These are phyloP conservation scores for Porites lutea DNA, from an alignment of 64 coral and sea anemone genomes.

Conservation along the genomic window DNA sequence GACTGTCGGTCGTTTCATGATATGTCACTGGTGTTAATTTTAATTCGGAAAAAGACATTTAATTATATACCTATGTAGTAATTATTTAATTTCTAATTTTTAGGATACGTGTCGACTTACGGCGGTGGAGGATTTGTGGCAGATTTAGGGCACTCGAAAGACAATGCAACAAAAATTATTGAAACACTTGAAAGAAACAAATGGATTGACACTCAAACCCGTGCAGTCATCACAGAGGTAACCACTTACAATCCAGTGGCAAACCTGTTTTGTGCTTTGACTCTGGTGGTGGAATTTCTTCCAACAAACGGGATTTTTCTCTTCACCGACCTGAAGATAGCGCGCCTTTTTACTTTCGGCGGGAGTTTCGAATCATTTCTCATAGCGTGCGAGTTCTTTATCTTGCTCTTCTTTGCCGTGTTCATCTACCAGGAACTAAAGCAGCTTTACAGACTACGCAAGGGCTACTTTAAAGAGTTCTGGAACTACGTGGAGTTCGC, in stretches of 20 bases:
- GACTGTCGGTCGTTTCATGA: too few species aligned
- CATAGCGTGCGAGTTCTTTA: conserved; percentile 80
- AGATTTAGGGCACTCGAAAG: conserved; percentile 80
- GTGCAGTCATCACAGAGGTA: conserved; percentile 72
- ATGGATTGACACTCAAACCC: conserved; percentile 86
- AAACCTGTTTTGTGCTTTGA: conserved; percentile 91
- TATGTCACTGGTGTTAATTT: too few species aligned
- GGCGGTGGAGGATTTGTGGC: conserved; percentile 86
- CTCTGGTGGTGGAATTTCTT: conserved; percentile 80
- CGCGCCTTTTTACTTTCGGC: conserved; percentile 83
- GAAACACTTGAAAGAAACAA: conserved; percentile 69
- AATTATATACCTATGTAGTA: too few species aligned
- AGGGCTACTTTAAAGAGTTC: conserved; percentile 86
- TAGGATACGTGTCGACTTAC: conserved; percentile 76
- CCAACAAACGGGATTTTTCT: conserved; percentile 87
- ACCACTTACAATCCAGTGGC: conserved; percentile 79
- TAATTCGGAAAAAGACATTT: too few species aligned
- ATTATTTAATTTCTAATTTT: not conserved
- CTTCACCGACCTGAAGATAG: conserved; percentile 86
- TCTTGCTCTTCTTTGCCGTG: conserved; percentile 80
- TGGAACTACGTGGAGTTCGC: conserved; percentile 90
- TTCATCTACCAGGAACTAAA: conserved; percentile 92
- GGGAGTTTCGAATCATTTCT: conserved; percentile 78
- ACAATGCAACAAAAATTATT: conserved; percentile 66
- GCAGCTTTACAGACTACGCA: conserved; percentile 79